Base-by-base conservation (phyloP, 2,888 invertebrate species). In the Pterostichus niger region DNA sequence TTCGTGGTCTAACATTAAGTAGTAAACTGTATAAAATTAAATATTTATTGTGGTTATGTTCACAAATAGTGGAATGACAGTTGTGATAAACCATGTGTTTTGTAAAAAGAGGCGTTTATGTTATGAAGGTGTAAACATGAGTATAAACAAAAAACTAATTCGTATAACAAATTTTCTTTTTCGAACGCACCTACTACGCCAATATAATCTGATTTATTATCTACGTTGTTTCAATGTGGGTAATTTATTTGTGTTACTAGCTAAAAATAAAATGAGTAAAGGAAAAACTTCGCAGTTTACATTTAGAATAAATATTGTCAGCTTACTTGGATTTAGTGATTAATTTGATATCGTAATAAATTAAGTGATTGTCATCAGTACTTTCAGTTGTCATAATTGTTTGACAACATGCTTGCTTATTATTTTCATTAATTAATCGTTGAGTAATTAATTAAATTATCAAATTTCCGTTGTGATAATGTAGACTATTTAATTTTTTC, bases 61-160 rank as follows among this genome's bases (percentile, higher is more conserved):
- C 6, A 31, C 24, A 49, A 33, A 52, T 56, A 17, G 56, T 33
- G 15, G 7, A 54, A 44, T 64, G 79, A 64, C 79, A 79, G 64
- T 64, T 79, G 79, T 79, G 64, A 79, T 64, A 61, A 64, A 64
- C 49, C 68, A 68, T 79, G 79, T 68, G 79, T 46, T 79, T 64
- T 49, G 7, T 3, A 9, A 17, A 40, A 71, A 59, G 35, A n/a
- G 40, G 61, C 78, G 59, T 44, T 61, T 61, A 40, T 44, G 68
- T 4, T 10, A 0, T 44, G n/a, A 6, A 64, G 35, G 64, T 46
- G 46, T 76, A 75, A 71, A 44, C 68, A 40, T 24, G 54, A 17
- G 24, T 9, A 24, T 24, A 24, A 24, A 24, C 24, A 24, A 24
- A 68, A 68, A 35, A 6, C 17, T 9, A 10, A 49, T 64, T 35